Percentiles rank a stretch among this genome's conserved stretches.
Evolutionary conservation across 2,888 invertebrate genomes (phyloP).

Genomic region (Epinotia bilunana): DNA sequence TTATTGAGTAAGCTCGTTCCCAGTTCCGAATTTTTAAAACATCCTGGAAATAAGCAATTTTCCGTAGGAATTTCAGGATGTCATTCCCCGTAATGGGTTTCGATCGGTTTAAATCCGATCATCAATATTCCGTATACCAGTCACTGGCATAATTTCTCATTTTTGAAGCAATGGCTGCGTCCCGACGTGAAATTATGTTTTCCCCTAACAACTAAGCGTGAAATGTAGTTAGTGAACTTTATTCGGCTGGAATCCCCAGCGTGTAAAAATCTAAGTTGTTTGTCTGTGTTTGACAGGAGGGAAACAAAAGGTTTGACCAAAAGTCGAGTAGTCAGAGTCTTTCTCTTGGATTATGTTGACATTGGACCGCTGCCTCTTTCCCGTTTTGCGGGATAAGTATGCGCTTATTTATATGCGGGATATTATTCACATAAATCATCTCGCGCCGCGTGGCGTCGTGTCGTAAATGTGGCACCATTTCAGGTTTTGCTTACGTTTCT

Average conservation of each 20-base stretch:
- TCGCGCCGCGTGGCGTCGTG: constrained; percentile 12
- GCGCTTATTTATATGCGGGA: constrained; percentile 34
- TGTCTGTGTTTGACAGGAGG: constrained; percentile 25
- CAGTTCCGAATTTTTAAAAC: constrained; percentile 18
- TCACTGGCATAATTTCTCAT: constrained; percentile 38
- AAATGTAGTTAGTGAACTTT: constrained; percentile 29
- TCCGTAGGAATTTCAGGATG: constrained; percentile 31
- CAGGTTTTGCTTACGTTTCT: constrained; percentile 15
- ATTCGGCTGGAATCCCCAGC: constrained; percentile 1
- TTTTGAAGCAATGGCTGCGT: constrained; percentile 19
- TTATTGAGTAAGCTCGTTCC: constrained; percentile 21
- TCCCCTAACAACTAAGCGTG: constrained; percentile 27
- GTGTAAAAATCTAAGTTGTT: constrained; percentile 28
- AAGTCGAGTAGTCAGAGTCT: constrained; percentile 20
- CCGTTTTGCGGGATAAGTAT: constrained; percentile 25
- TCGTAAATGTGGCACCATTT: constrained; percentile 29
- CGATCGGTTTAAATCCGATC: constrained; percentile 37
- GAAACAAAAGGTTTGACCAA: constrained; percentile 19
- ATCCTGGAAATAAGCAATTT: constrained; percentile 30
- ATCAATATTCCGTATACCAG: constrained; percentile 42
- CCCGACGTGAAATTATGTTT: constrained; percentile 12
- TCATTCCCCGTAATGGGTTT: constrained; percentile 38
- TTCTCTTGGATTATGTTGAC: constrained; percentile 3
- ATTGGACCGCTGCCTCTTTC: constrained; percentile 11
- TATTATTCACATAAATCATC: constrained; percentile 40